A percentile compares a stretch with the other conserved stretches of the same genome.
Evolutionary conservation across 2,888 invertebrate genomes (phyloP).

Genomic region (Xestia xanthographa): DNA sequence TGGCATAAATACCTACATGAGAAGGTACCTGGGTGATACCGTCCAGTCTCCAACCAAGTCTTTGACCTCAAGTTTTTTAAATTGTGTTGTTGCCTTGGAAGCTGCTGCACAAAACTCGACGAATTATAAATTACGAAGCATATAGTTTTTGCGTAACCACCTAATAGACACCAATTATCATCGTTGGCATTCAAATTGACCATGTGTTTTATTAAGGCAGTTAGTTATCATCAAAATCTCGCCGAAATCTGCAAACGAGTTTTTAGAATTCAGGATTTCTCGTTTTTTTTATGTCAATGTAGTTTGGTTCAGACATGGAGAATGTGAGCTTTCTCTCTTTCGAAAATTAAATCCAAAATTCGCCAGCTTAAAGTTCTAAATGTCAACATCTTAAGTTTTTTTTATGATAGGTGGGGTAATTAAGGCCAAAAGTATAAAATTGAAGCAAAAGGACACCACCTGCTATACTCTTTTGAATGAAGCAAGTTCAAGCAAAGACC

Average conservation of each 20-base stretch:
- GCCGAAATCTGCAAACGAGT: conserved; percentile 36
- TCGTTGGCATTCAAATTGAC: conserved; percentile 43
- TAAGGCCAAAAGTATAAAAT: not conserved
- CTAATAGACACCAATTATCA: conserved; percentile 36
- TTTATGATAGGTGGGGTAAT: not conserved
- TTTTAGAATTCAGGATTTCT: conserved; percentile 47
- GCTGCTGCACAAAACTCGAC: conserved; percentile 9
- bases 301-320: conserved; percentile 11
- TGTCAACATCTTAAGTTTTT: not conserved
- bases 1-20: not conserved
- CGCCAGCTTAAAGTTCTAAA: conserved; percentile 8
- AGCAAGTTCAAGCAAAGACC: conserved; percentile 1
- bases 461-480: not conserved
- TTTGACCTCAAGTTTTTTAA: conserved; percentile 32
- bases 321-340: conserved; percentile 56
- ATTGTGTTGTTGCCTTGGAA: conserved; percentile 4
- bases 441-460: not conserved
- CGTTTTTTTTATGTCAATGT: conserved; percentile 35
- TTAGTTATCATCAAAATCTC: conserved; percentile 21
- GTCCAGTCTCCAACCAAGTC: conserved; percentile 14
- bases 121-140: conserved; percentile 28
- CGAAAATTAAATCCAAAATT: conserved; percentile 26
- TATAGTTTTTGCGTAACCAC: conserved; percentile 34
- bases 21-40: conserved; percentile 6
- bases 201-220: conserved; percentile 29